Evolutionary conservation across 2,113 vertebrate species (phyloP), one percentile per base, ranked within the genome.

Genomic region (Acrocephalus kingi): DNA sequence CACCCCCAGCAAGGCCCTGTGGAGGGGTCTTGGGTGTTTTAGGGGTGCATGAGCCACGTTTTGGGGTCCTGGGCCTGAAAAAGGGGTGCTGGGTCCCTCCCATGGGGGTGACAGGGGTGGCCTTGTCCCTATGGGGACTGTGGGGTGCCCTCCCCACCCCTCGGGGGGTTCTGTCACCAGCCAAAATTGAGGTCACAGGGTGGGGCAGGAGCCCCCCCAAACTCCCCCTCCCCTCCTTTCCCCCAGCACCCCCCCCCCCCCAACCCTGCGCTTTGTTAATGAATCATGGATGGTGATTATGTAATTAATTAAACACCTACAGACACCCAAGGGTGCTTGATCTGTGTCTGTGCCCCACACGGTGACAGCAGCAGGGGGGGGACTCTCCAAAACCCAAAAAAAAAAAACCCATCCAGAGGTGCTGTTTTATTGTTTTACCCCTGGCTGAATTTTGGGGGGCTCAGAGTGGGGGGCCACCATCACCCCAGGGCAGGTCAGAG

Each of bases 401-500:
- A 35, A 35, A 35, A 35, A 35, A 35, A 35, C 35, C 35, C 35
- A 35, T 35, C 35, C 39, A 55, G 49, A 5, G 1, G 41, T 61
- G 33, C 33, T 7, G 5, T 35, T 87, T 87, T 54, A 69, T 78
- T 62, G 19, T 54, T 12, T 69, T 35, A 35, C 35, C 27, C 18
- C 28, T 24, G 1, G 0, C 49, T n/a, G 5, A n/a, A n/a, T 4
- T 9, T 0, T 1, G 11, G 35, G 31, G 17, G 21, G 22, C 46
- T 74, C 54, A 82, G 6, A 20, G 23, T 1, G 78, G 33, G 20
- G 87, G 54, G 23, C 78, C 87, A 16, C 87, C 87, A 0, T 82
- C 87, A 4, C 87, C 77, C 87, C 87, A 74, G 9, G 87, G 77
- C 37, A 89, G 69, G 28, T 89, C 59, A 4, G 87, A 33, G 33